Evolutionary conservation across 1,140 invertebrate genomes (phyloP).

Genomic region (Trachymyrmex cornetzi): DNA sequence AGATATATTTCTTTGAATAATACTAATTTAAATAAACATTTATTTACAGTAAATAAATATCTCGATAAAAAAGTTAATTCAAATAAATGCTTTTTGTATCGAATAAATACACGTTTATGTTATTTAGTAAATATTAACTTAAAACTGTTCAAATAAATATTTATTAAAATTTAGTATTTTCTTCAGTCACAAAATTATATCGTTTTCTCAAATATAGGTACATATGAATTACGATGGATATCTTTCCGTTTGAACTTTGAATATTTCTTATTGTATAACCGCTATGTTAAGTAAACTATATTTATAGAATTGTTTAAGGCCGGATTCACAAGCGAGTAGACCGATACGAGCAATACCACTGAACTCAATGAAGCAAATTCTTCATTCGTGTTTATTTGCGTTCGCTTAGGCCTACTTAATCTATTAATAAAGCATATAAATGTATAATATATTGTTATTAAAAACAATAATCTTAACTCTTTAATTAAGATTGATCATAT

Average conservation of each 20-base stretch:
- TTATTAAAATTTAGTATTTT: too few relatives aligned
- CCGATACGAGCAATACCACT: neutral
- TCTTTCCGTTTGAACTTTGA: neutral
- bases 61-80: too few relatives aligned
- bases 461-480: neutral
- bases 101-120: too few relatives aligned
- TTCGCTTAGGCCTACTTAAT: neutral
- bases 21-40: too few relatives aligned
- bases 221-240: neutral
- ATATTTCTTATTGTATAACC: neutral
- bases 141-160: too few relatives aligned
- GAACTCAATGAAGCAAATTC: neutral
- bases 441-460: neutral
- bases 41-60: too few relatives aligned
- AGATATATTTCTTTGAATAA: too few relatives aligned
- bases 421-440: neutral
- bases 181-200: neutral
- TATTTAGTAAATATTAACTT: too few relatives aligned
- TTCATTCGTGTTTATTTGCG: neutral
- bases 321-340: neutral
- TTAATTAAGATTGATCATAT: neutral
- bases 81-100: too few relatives aligned
- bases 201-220: neutral
- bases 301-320: neutral
- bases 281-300: neutral